Percentiles rank a stretch among this genome's conserved stretches.
These are phyloP conservation scores for Temnothorax rugatulus DNA, from an alignment of 2,888 invertebrate genomes.

Conservation along the genomic window DNA sequence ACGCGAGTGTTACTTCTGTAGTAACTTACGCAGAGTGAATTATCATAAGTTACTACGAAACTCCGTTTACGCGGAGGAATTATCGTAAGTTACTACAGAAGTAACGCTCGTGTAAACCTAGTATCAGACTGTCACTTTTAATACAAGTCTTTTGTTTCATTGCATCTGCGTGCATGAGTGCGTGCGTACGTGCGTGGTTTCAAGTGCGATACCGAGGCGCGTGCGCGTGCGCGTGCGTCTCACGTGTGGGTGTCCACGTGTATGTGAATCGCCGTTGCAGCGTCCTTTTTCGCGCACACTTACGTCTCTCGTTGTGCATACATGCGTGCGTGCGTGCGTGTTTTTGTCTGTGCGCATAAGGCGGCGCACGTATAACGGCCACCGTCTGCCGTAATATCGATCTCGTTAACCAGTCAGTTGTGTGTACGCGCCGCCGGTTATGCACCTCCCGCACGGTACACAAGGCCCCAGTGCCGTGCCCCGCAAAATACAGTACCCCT, in stretches of 20 bases:
- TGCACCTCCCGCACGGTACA: conserved; percentile 56
- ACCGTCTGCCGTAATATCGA: conserved; percentile 76
- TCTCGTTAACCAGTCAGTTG: conserved; percentile 69
- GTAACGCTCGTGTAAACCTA: too few relatives aligned
- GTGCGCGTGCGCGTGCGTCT: conserved; percentile 22
- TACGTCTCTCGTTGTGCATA: conserved; percentile 46
- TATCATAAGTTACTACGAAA: too few relatives aligned
- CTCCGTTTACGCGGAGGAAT: too few relatives aligned
- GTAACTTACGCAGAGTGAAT: too few relatives aligned
- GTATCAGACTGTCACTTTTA: neutral
- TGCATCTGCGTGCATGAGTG: conserved; percentile 3
- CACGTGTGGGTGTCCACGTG: conserved; percentile 26
- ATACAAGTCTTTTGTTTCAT: conserved; percentile 8
- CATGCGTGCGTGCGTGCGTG: conserved; percentile 52
- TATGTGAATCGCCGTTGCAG: conserved; percentile 33
- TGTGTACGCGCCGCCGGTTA: conserved; percentile 54
- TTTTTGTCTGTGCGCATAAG: conserved; percentile 40
- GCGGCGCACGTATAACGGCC: conserved; percentile 60
- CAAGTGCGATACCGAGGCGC: neutral
- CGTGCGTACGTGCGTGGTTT: neutral
- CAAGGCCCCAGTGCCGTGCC: conserved; percentile 33
- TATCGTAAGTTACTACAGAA: too few relatives aligned
- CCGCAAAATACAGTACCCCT: conserved; percentile 1
- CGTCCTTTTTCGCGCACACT: conserved; percentile 25
- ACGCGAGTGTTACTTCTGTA: too few relatives aligned